These are phyloP conservation scores for Synodontis membranacea DNA, from an alignment of 2,113 vertebrate genomes.

Conservation along the genomic window DNA sequence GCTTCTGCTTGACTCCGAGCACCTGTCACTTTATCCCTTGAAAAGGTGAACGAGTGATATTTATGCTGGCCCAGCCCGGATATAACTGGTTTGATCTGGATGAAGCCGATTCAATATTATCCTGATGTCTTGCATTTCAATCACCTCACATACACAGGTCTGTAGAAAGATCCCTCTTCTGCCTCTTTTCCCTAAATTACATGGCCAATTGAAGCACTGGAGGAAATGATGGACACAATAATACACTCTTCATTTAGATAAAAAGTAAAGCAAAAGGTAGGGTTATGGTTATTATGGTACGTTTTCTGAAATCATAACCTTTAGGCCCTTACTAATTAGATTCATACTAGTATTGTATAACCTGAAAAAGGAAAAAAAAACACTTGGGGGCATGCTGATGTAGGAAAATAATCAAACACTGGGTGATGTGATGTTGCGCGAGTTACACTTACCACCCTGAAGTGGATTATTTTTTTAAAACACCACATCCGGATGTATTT, in stretches of 20 bases:
- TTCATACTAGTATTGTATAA: not conserved
- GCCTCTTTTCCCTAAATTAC: not conserved
- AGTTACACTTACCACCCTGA: not conserved
- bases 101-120: constrained; percentile 8
- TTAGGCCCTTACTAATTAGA: not conserved
- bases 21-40: not conserved
- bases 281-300: too few relatives aligned
- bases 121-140: constrained; percentile 19
- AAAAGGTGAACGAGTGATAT: constrained; percentile 1
- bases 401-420: not conserved
- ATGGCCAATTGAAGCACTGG: not conserved
- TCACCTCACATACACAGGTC: constrained; percentile 1
- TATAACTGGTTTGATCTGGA: constrained; percentile 12
- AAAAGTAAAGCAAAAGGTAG: not conserved
- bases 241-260: not conserved
- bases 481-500: not conserved
- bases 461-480: not conserved
- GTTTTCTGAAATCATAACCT: not conserved
- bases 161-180: not conserved
- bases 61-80: constrained; percentile 5
- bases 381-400: not conserved
- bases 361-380: not conserved
- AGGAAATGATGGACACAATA: not conserved
- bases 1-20: not conserved
- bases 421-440: not conserved